phyloP scores from a whole-genome alignment of 2,888 invertebrate genomes.

The Tupiocoris notatus region DNA sequence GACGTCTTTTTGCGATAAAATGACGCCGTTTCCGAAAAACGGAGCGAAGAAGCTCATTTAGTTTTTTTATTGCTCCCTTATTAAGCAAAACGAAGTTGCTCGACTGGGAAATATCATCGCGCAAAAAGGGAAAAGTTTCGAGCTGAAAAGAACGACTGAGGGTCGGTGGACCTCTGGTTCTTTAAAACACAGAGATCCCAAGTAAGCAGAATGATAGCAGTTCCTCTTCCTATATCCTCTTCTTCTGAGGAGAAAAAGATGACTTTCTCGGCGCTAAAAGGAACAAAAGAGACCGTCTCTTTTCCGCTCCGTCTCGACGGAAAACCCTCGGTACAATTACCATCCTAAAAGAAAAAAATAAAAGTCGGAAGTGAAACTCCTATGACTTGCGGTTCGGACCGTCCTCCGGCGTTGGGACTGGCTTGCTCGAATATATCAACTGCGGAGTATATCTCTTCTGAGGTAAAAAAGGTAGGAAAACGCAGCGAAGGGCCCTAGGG shows the following conservation, averaged over 20 bases:
- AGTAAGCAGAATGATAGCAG: not conserved
- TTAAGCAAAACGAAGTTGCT: not conserved
- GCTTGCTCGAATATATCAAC: not conserved
- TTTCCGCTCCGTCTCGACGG: not conserved
- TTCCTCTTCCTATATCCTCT: not conserved
- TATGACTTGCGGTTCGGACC: not conserved
- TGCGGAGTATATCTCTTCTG: not conserved
- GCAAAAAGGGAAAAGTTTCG: not conserved
- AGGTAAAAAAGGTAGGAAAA: not conserved
- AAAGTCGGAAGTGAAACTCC: not conserved
- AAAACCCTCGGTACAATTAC: not conserved
- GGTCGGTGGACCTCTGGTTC: not conserved
- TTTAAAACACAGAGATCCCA: not conserved
- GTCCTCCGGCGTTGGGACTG: not conserved
- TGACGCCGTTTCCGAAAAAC: not conserved
- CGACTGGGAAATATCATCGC: not conserved
- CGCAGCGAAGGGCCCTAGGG: not conserved
- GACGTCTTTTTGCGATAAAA: not conserved
- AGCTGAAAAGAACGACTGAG: not conserved
- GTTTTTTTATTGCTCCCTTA: not conserved
- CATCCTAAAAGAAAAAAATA: not conserved
- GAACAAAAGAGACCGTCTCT: not conserved
- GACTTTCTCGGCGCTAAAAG: not conserved
- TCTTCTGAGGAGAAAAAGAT: not conserved
- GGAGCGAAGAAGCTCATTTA: not conserved